Evolutionary conservation across 2,113 vertebrate species (phyloP).

Genomic region (Campylomormyrus numenius): DNA sequence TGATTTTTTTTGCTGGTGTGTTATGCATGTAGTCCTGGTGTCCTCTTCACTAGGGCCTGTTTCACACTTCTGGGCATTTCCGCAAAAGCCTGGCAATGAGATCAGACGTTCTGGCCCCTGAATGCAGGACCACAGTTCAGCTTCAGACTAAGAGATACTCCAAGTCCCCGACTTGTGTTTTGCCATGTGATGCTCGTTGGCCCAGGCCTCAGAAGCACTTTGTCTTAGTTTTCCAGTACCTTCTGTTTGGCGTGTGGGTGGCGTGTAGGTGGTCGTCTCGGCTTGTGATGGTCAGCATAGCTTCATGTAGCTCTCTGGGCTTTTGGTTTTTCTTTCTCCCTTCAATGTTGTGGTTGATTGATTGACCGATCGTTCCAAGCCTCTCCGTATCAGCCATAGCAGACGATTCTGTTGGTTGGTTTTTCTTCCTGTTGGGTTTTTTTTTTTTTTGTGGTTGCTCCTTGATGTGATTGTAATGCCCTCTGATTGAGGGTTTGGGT

Average conservation of each 20-base stretch:
- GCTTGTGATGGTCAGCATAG: neutral
- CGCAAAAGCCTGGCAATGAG: neutral
- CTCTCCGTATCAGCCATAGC: neutral
- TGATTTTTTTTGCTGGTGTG: slow-evolving; percentile 5
- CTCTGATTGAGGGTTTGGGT: neutral
- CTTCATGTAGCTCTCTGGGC: neutral
- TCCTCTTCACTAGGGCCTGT: neutral
- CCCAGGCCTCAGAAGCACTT: neutral
- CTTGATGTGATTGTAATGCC: neutral
- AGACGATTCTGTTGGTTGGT: neutral
- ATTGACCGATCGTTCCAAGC: neutral
- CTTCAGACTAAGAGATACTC: neutral
- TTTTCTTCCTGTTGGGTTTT: neutral
- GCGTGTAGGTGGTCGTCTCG: neutral
- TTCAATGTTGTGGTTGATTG: neutral
- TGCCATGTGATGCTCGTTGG: neutral
- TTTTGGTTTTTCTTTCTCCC: neutral
- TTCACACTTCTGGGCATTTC: neutral
- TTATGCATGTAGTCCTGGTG: neutral
- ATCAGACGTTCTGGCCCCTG: neutral
- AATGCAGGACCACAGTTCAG: neutral
- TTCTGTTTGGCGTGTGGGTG: neutral
- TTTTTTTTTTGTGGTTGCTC: neutral
- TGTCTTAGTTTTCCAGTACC: neutral
- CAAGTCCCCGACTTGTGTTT: neutral